phyloP scores from a whole-genome alignment of 2,888 invertebrate genomes.

The Spisula solida region DNA sequence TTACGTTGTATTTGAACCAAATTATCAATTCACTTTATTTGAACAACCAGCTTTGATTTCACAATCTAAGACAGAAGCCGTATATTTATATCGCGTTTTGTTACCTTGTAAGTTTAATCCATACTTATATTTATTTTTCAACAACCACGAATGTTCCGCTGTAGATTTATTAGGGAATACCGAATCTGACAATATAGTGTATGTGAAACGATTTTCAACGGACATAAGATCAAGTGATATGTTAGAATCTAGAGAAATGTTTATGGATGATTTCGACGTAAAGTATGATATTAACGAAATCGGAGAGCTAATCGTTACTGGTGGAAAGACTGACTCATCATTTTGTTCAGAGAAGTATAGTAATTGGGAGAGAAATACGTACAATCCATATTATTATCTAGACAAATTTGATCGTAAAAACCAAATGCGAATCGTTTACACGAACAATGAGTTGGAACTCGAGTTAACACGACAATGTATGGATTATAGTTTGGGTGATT shows the following conservation, averaged over 20 bases:
- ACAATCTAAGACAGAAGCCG: neutral
- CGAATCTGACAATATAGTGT: neutral
- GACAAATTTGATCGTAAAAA: neutral
- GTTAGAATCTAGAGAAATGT: too few relatives aligned
- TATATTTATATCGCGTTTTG: neutral
- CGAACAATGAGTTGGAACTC: neutral
- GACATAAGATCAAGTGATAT: too few relatives aligned
- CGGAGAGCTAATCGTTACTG: neutral
- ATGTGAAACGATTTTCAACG: neutral
- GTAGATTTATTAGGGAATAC: neutral
- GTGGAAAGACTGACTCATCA: neutral
- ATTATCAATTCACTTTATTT: conserved; percentile 4
- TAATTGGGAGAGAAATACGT: neutral
- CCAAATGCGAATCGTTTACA: neutral
- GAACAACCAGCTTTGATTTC: neutral
- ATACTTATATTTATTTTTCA: conserved; percentile 12
- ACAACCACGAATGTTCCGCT: neutral
- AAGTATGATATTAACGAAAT: neutral
- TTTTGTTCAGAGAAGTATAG: neutral
- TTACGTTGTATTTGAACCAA: conserved; percentile 21
- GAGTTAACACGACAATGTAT: neutral
- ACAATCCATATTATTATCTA: conserved; percentile 14
- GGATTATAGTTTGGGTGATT: neutral
- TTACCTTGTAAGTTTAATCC: conserved; percentile 8
- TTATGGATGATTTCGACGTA: neutral